Evolutionary conservation across 2,888 invertebrate genomes (phyloP).

Genomic region (Chrysodeixis includens): DNA sequence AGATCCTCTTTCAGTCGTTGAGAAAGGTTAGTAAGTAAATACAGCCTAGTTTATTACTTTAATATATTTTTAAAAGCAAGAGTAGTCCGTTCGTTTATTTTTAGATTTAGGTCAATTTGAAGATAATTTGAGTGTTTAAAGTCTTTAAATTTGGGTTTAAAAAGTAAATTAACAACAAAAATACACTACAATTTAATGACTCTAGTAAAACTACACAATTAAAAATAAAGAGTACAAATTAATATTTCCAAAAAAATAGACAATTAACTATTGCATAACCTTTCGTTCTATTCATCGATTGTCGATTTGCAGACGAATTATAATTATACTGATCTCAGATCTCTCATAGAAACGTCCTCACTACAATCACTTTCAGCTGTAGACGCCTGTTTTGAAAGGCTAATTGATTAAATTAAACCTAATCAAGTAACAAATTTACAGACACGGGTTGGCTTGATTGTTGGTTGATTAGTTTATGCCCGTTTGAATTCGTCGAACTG

Average conservation of each 20-base stretch:
- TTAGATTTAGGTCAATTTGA: too few relatives aligned
- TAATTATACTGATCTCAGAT: background rate
- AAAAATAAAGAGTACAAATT: too few relatives aligned
- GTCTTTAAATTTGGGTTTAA: too few relatives aligned
- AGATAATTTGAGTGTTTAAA: too few relatives aligned
- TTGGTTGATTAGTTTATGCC: conserved; percentile 63
- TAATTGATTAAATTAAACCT: conserved; percentile 37
- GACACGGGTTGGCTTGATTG: conserved; percentile 60
- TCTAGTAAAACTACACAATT: too few relatives aligned
- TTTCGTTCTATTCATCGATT: too few relatives aligned
- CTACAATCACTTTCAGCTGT: conserved; percentile 13
- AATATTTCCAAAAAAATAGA: too few relatives aligned
- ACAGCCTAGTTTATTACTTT: background rate
- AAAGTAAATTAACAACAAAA: too few relatives aligned
- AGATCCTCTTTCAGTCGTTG: background rate
- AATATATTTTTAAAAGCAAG: background rate
- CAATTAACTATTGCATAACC: too few relatives aligned
- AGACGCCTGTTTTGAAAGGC: conserved; percentile 37
- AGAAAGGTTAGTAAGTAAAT: background rate
- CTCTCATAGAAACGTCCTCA: background rate
- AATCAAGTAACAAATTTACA: conserved; percentile 60
- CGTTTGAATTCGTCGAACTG: conserved; percentile 60
- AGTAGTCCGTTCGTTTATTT: too few relatives aligned
- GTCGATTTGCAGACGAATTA: background rate
- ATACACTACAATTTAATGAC: too few relatives aligned